Evolutionary conservation across 2,888 invertebrate species (phyloP).

Genomic region (Heteromurus nitidus): DNA sequence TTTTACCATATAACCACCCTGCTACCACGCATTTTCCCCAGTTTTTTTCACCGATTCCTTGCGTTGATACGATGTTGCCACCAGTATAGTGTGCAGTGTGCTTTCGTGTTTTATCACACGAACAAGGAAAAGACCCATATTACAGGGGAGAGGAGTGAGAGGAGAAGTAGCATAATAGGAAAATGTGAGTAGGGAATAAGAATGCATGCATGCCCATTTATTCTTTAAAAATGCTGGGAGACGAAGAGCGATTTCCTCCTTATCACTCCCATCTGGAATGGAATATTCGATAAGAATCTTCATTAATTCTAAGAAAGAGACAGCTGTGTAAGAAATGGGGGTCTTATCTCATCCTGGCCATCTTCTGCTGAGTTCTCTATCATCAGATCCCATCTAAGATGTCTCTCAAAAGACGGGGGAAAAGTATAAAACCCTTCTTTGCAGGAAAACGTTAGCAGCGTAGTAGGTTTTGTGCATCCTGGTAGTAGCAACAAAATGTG

Average conservation of each 20-base stretch:
- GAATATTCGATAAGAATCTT: slow-evolving; percentile 74
- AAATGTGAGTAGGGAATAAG: slow-evolving; percentile 14
- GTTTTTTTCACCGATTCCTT: no score
- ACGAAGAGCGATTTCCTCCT: slow-evolving; percentile 72
- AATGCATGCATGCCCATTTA: no score
- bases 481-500: no score
- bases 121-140: slow-evolving; percentile 6
- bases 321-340: slow-evolving; percentile 73
- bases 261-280: slow-evolving; percentile 73
- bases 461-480: slow-evolving; percentile 20
- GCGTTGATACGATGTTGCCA: slow-evolving; percentile 28
- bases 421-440: slow-evolving; percentile 49
- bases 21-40: not conserved
- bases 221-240: slow-evolving; percentile 15
- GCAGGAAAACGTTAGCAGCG: no score
- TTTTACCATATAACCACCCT: not conserved
- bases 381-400: slow-evolving; percentile 73
- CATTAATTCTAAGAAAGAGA: slow-evolving; percentile 74
- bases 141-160: not conserved
- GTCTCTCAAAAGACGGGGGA: slow-evolving; percentile 70
- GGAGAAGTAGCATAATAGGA: slow-evolving; percentile 3
- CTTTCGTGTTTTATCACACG: slow-evolving; percentile 33
- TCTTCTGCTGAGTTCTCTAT: slow-evolving; percentile 73
- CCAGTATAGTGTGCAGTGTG: slow-evolving; percentile 18
- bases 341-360: slow-evolving; percentile 71